Base-by-base conservation (phyloP, 2,888 invertebrate genomes). In the Thecocarcelia acutangulata region DNA sequence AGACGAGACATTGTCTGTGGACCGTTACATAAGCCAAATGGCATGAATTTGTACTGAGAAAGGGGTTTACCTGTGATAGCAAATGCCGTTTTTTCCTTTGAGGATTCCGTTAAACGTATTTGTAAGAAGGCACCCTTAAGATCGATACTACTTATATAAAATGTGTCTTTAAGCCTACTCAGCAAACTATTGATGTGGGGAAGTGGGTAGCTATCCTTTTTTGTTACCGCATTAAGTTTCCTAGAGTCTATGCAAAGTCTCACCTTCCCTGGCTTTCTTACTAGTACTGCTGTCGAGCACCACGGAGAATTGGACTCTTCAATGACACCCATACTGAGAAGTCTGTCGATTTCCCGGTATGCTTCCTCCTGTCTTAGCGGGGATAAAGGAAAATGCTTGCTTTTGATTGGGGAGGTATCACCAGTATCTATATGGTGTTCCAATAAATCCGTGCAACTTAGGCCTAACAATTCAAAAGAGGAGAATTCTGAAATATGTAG, bases 341-440 rank as follows among this genome's bases (percentile, higher is more conserved):
- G 28, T 9, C 75, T 33, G n/a, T 73, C 70, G 3, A 77, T 42
- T 44, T 80, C 80, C 6, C 33, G 40, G 40, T 59, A 78, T 8
- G 44, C 70, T 46, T 68, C 58, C 3, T 37, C 54, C 46, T 81
- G 70, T 11, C 70, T 46, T 3, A 77, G 77, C 12, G 80, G 80
- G 0, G 73, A 82, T n/a, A 77, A 37, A 2, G 69, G 81, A 28
- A 56, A 80, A 15, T 80, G 66, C 66, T 50, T 77, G 8, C 58
- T 33, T 28, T 77, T 77, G 3, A 77, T 59, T 0, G 81, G 81
- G 0, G 50, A 54, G 5, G 70, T 24, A 11, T 70, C 59, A 9
- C 58, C 70, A 4, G 48, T 70, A 28, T 70, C 58, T 17, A 70
- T 70, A 46, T 58, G 44, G 28, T 69, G 54, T 4, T 42, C 44